These are phyloP conservation scores for Brenthis daphne DNA, from an alignment of 2,888 invertebrate species.

Conservation along the genomic window DNA sequence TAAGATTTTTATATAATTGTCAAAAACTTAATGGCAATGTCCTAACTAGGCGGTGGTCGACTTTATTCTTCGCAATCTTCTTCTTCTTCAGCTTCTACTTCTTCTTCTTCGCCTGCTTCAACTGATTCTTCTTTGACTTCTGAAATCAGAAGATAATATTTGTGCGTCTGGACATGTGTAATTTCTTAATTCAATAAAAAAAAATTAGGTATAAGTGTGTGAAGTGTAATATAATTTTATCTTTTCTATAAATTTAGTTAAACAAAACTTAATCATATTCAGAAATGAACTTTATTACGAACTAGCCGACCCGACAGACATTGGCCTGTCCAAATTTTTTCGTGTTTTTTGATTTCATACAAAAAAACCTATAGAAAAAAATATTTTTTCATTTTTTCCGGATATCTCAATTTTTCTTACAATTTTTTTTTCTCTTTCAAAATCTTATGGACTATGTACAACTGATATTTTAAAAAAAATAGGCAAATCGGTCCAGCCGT, in stretches of 20 bases:
- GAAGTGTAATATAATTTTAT: too few species aligned
- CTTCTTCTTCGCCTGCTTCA: conserved; percentile 50
- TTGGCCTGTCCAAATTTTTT: not conserved
- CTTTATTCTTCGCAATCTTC: conserved; percentile 48
- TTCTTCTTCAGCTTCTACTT: conserved; percentile 51
- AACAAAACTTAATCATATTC: too few species aligned
- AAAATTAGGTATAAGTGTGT: not conserved
- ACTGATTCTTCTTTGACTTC: conserved; percentile 47
- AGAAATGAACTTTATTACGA: too few species aligned
- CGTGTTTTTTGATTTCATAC: not conserved
- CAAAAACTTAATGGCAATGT: conserved; percentile 40
- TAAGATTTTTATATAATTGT: not conserved
- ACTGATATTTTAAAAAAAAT: too few species aligned
- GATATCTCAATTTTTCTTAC: too few species aligned
- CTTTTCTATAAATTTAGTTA: too few species aligned
- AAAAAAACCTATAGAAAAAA: too few species aligned
- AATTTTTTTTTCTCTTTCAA: too few species aligned
- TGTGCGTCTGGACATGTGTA: not conserved
- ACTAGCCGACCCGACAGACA: too few species aligned
- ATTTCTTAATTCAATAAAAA: not conserved
- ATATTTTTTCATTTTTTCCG: too few species aligned
- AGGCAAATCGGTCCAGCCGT: too few species aligned
- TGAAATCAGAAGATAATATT: conserved; percentile 35
- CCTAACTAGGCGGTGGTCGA: conserved; percentile 36
- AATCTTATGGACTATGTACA: too few species aligned